phyloP scores from a whole-genome alignment of 1,140 invertebrate genomes.

The Drosophila mojavensis region DNA sequence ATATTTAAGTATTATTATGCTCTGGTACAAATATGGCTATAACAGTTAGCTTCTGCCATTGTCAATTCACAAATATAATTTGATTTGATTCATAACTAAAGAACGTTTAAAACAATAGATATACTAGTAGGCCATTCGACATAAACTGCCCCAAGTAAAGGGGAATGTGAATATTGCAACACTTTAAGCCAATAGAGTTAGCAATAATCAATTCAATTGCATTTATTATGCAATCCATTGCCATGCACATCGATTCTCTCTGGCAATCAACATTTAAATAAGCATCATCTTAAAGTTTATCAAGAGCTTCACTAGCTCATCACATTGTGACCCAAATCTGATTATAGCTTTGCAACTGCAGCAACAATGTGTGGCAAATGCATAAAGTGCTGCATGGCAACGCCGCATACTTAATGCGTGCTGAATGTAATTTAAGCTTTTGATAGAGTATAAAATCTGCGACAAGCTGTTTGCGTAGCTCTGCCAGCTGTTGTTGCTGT shows the following conservation, averaged over 20 bases:
- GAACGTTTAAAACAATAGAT: too few species aligned
- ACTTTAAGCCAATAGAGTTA: too few species aligned
- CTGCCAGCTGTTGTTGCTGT: constrained; percentile 4
- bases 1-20: too few species aligned
- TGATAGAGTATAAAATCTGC: constrained; percentile 29
- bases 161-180: too few species aligned
- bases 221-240: not conserved
- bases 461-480: constrained; percentile 1
- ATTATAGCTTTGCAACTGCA: not conserved
- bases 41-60: too few species aligned
- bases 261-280: not conserved
- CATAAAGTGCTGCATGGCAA: constrained; percentile 7
- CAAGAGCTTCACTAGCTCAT: not conserved
- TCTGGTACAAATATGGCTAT: too few species aligned
- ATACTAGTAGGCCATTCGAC: too few species aligned
- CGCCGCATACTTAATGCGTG: constrained; percentile 8
- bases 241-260: not conserved
- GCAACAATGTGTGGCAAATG: constrained; percentile 14
- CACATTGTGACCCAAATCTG: not conserved
- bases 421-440: constrained; percentile 7
- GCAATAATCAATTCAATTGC: not conserved
- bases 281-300: not conserved
- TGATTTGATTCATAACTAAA: too few species aligned
- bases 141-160: too few species aligned
- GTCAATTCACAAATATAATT: too few species aligned